Evolutionary conservation across 1,140 invertebrate genomes (phyloP), one percentile per base, ranked within the genome.

Genomic region (Agraylea sexmaculata): DNA sequence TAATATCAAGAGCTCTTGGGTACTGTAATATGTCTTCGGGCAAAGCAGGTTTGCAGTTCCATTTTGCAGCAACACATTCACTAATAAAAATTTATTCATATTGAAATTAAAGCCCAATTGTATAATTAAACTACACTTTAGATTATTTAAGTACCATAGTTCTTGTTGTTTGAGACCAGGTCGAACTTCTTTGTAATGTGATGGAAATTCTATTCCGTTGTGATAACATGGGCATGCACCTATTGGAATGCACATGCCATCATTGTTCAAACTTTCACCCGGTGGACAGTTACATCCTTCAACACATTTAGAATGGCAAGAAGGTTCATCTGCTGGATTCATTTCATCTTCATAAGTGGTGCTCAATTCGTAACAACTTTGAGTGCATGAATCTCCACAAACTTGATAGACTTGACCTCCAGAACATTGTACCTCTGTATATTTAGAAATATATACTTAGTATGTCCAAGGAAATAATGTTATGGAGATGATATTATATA

Each of bases 261-360:
- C 61, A 5, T 73, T 66, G 43, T 82, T 72, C 17, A 91, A 57
- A 1, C 84, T 75, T 58, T 80, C 67, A 12, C 84, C 86, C 30
- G 68, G 60, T 0, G 86, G 83, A 57, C 88, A 93, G 42, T 83
- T 83, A 59, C 88, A 92, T 1, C 88, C 88, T 57, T 91, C 87
- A 1, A 88, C 80, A 53, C 88, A 92, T 22, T 64, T 66, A 11
- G 70, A 66, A 28, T 59, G 63, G 56, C 81, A 83, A 0, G 50
- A 28, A 59, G 53, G 15, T 52, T 45, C 47, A 18, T 49, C 43
- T 10, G 37, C 27, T 5, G 22, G 20, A 29, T 43, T 40, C 11
- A 37, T n/a, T n/a, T 25, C 25, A 20, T 49, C 47, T 31, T 43
- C 36, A 34, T 35, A 57, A 2, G 68, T 57, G 17, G 30, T 32